Conservation (phyloP, 2,797 vertebrate genomes). For the Jordanella pulchra region DNA sequence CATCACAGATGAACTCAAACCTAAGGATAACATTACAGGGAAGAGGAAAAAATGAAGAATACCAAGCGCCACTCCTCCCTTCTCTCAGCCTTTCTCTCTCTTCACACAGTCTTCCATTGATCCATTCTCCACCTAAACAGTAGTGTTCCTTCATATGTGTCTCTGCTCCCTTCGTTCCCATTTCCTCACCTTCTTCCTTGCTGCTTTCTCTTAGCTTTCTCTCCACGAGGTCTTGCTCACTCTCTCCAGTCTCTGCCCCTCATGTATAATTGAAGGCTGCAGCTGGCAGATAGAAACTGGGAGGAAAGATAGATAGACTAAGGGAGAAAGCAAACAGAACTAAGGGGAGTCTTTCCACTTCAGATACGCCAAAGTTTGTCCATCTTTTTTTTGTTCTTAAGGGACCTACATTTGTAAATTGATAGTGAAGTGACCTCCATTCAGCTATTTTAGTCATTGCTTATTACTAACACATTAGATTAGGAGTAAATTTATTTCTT, state of each 20-base stretch:
- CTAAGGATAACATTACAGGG: conserved; percentile 61
- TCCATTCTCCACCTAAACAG: conserved; percentile 67
- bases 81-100: conserved; percentile 59
- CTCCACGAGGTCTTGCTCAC: conserved; percentile 47
- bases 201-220: conserved; percentile 52
- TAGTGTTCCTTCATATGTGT: conserved; percentile 61
- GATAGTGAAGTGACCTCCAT: conserved; percentile 52
- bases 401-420: conserved; percentile 75
- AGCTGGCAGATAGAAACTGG: conserved; percentile 37
- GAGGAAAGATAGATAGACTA: conserved; percentile 37
- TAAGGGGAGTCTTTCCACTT: conserved; percentile 55
- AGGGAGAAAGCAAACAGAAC: conserved; percentile 29
- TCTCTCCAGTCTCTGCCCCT: conserved; percentile 61
- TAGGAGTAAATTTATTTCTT: conserved; percentile 54
- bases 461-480: conserved; percentile 67
- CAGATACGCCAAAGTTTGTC: conserved; percentile 66
- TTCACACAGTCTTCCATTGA: conserved; percentile 70
- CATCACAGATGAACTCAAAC: conserved; percentile 59
- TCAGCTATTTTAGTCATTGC: conserved; percentile 42
- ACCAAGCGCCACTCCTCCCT: conserved; percentile 52
- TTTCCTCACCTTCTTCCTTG: conserved; percentile 35
- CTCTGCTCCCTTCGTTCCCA: conserved; percentile 38
- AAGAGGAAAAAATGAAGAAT: conserved; percentile 57
- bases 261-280: conserved; percentile 69
- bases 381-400: conserved; percentile 61